Evolutionary conservation across 2,113 vertebrate species (phyloP).

Genomic region (Nestor notabilis): DNA sequence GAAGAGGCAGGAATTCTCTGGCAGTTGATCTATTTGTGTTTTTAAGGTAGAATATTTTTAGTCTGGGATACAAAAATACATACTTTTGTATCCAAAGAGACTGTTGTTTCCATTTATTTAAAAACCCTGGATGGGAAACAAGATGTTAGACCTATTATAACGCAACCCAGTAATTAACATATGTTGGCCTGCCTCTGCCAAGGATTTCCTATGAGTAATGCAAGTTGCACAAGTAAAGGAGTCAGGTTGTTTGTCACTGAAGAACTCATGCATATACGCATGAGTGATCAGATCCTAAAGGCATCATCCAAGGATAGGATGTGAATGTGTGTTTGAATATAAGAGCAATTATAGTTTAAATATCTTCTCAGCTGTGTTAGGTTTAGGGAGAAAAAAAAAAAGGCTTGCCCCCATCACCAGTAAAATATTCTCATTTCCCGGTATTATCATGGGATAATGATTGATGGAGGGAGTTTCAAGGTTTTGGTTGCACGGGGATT

Average conservation of each 20-base stretch:
- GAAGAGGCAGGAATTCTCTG: not conserved
- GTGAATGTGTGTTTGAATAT: not conserved
- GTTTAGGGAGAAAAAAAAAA: not conserved
- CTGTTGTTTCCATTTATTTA: constrained; percentile 52
- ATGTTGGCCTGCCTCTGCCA: constrained; percentile 42
- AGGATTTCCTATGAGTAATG: constrained; percentile 48
- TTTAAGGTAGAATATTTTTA: constrained; percentile 32
- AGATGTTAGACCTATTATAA: constrained; percentile 61
- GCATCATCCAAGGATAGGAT: not conserved
- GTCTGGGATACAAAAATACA: not conserved
- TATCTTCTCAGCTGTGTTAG: not conserved
- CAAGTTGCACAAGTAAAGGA: constrained; percentile 31
- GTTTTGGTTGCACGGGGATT: not conserved
- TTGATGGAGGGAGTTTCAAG: not conserved
- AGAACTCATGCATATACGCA: not conserved
- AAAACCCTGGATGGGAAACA: constrained; percentile 41
- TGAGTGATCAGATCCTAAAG: not conserved
- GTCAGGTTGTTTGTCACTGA: constrained; percentile 15
- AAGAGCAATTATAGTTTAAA: not conserved
- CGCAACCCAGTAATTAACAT: constrained; percentile 56
- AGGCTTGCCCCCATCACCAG: rapidly evolving
- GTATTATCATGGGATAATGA: not conserved
- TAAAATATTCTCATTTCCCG: not conserved
- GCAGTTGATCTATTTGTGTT: constrained; percentile 27
- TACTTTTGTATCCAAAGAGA: constrained; percentile 18